Evolutionary conservation across 2,113 vertebrate genomes (phyloP).

Genomic region (Trichechus manatus): DNA sequence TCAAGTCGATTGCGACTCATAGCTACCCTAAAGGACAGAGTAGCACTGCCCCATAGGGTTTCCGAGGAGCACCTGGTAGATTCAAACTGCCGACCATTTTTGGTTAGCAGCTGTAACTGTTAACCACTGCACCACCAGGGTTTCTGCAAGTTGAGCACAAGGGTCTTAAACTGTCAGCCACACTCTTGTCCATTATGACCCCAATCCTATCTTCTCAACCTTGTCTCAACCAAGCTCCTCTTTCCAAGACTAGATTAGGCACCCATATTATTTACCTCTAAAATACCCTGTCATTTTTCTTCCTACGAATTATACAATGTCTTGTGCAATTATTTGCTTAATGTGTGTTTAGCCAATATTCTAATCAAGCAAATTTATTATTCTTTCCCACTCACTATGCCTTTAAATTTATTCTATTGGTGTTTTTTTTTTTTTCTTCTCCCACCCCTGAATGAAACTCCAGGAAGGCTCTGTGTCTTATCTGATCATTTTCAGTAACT

Average conservation of each 20-base stretch:
- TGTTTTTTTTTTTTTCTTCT: not conserved
- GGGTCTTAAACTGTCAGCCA: not conserved
- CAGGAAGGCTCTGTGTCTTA: not conserved
- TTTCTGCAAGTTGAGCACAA: not conserved
- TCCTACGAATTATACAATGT: not conserved
- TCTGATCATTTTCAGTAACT: not conserved
- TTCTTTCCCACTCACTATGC: not conserved
- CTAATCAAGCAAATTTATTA: not conserved
- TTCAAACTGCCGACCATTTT: no score
- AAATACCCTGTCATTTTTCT: not conserved
- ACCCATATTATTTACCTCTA: not conserved
- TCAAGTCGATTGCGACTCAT: no score
- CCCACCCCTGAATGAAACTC: not conserved
- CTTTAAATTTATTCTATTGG: not conserved
- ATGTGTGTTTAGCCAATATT: not conserved
- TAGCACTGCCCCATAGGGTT: no score
- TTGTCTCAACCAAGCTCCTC: not conserved
- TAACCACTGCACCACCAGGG: no score
- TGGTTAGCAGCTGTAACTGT: no score
- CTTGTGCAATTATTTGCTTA: not conserved
- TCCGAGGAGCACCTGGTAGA: no score
- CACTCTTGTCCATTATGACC: not conserved
- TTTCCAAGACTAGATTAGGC: not conserved
- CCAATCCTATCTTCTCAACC: not conserved
- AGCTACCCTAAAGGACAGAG: no score